Evolutionary conservation across 1,140 invertebrate genomes (phyloP).

Genomic region (Drosophila burlai): DNA sequence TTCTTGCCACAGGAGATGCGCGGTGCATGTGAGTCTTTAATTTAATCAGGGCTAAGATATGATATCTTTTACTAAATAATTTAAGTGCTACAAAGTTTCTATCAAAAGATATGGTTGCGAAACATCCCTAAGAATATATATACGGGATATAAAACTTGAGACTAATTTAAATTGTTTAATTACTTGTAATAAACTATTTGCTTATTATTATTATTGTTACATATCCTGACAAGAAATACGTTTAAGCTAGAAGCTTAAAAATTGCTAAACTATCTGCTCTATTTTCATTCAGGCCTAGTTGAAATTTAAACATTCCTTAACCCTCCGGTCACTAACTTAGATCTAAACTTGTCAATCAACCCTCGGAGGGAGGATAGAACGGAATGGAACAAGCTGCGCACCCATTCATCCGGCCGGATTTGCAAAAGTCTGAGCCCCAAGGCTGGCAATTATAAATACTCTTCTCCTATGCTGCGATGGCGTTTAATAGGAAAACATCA

Average conservation of each 20-base stretch:
- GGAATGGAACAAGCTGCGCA: neutral
- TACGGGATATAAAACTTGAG: neutral
- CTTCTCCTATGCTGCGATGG: conserved; percentile 24
- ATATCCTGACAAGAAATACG: neutral
- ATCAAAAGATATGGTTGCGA: neutral
- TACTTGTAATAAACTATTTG: neutral
- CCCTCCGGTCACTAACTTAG: neutral
- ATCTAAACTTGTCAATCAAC: conserved; percentile 33
- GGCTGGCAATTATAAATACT: conserved; percentile 69
- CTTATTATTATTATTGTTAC: too few species aligned
- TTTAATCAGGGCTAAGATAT: conserved; percentile 19
- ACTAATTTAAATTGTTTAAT: neutral
- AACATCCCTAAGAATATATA: too few species aligned
- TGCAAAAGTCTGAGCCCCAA: conserved; percentile 41
- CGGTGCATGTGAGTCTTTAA: conserved; percentile 13
- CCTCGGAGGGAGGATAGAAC: conserved; percentile 6
- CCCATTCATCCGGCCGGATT: conserved; percentile 28
- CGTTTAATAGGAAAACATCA: conserved; percentile 65
- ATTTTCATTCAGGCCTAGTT: neutral
- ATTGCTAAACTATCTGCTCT: neutral
- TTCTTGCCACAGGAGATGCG: conserved; percentile 19
- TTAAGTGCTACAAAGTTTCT: neutral
- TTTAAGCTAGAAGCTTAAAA: neutral
- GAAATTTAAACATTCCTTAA: neutral
- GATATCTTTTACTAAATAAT: conserved; percentile 6